A percentile compares a stretch with the other conserved stretches of the same genome.
phyloP scores from a whole-genome alignment of 2,888 invertebrate species.

The Rambutsinella grinnellia region DNA sequence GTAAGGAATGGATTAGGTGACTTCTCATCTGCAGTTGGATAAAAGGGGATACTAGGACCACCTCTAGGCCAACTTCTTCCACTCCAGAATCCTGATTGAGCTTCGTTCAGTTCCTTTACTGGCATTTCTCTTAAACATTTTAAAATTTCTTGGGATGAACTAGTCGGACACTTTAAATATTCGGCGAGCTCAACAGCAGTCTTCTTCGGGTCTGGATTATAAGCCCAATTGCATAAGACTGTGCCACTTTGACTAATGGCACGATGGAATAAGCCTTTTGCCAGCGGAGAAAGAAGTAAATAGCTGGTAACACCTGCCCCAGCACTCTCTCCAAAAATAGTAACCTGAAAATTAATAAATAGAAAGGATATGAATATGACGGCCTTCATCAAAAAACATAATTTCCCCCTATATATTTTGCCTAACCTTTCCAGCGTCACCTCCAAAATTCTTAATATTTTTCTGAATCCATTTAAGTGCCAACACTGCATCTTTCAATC shows the following conservation, averaged over 20 bases:
- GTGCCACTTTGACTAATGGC: conserved; percentile 34
- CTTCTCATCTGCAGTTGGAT: neutral
- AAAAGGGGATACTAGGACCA: neutral
- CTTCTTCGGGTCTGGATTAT: conserved; percentile 11
- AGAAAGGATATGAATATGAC: too few species aligned
- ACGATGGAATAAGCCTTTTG: conserved; percentile 30
- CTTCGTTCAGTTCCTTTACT: neutral
- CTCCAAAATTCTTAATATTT: too few species aligned
- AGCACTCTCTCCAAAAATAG: too few species aligned
- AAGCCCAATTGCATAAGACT: conserved; percentile 14
- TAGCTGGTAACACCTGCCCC: too few species aligned
- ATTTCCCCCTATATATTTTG: too few species aligned
- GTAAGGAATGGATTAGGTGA: neutral
- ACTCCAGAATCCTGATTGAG: neutral
- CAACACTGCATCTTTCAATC: conserved; percentile 12
- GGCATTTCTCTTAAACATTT: neutral
- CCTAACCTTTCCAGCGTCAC: too few species aligned
- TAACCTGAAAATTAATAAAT: too few species aligned
- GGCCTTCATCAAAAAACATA: too few species aligned
- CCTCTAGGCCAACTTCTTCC: neutral
- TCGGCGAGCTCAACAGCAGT: neutral
- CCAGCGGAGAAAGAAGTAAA: conserved; percentile 14
- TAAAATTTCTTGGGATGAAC: neutral
- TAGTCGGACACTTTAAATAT: neutral
- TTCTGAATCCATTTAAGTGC: too few species aligned